Evolutionary conservation across 2,888 invertebrate genomes (phyloP), one percentile per base, ranked within the genome.

Genomic region (Cryptus viduatorius): DNA sequence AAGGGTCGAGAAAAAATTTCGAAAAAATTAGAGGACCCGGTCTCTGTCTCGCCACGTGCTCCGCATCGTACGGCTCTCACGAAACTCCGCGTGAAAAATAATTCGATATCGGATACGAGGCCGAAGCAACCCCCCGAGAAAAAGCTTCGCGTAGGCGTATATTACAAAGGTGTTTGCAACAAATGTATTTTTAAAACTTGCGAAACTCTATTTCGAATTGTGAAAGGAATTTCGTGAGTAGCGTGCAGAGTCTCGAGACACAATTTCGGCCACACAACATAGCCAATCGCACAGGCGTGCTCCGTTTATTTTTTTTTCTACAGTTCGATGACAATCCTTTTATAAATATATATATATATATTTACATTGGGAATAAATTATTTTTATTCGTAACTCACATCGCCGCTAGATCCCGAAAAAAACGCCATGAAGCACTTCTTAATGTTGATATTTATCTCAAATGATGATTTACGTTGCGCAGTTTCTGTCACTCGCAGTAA

Each of bases 41-140:
- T 90, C 90, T 79, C 88, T 88, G 84, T 91, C 90, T 59, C 90
- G 88, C 90, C 90, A 91, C 69, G 90, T 90, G 85, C 86, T 89
- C 79, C 87, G 84, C 91, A 92, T 92, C 56, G 29, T 86, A 73
- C 14, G 42, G 56, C 53, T 31, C 31, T 19, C 67, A 72, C 53
- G 65, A 69, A 64, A 67, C 72, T 59, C 48, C 50, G 69, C 8
- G 75, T 16, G 61, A 67, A 65, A 53, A 68, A 12, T 50, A 48
- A 42, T 14, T 44, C 75, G 67, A 65, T 69, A 69, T 53, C 50
- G 37, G 59, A 61, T 77, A 67, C 48, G 61, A 29, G 77, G 65
- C 65, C 50, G 65, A n/a, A 12, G 56, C 37, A 8, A 37, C 8
- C 37, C 37, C 7, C 37, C 37, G 59, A 8, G 48, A 50, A 73